Conservation (phyloP, 2,888 invertebrate species). For the Palloptera scutellata region DNA sequence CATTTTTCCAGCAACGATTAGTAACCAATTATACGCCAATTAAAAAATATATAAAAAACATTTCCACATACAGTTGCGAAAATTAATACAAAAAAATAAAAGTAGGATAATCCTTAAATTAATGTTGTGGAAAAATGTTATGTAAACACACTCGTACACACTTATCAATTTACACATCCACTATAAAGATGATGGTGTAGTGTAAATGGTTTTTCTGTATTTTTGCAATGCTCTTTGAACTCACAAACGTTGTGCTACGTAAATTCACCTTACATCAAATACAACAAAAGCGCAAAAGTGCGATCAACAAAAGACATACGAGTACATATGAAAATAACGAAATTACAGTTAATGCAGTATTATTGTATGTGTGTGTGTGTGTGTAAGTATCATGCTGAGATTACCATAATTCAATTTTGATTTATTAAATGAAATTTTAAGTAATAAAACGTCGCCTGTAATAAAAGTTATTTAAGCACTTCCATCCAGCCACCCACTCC, state of each 20-base stretch:
- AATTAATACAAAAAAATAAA: not conserved
- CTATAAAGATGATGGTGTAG: too few species aligned
- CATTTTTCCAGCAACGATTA: slow-evolving; percentile 2
- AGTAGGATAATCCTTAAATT: not conserved
- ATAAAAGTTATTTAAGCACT: slow-evolving; percentile 27
- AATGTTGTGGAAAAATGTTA: not conserved
- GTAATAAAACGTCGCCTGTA: slow-evolving; percentile 27
- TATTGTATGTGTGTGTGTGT: not conserved
- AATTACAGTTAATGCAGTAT: not conserved
- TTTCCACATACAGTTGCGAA: not conserved
- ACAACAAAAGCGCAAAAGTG: too few species aligned
- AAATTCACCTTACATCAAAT: too few species aligned
- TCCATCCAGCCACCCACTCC: slow-evolving; percentile 19
- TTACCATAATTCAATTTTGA: slow-evolving; percentile 26
- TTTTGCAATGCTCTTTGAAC: too few species aligned
- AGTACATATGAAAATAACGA: not conserved
- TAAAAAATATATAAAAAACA: not conserved
- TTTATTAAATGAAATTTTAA: slow-evolving; percentile 29
- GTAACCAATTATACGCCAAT: slow-evolving; percentile 23
- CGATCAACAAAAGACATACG: too few species aligned
- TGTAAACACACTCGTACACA: too few species aligned
- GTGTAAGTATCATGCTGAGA: not conserved
- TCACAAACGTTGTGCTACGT: too few species aligned
- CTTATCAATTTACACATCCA: too few species aligned
- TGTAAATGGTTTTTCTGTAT: too few species aligned